Conservation (phyloP, 2,888 invertebrate species). For the Coenonympha arcania region DNA sequence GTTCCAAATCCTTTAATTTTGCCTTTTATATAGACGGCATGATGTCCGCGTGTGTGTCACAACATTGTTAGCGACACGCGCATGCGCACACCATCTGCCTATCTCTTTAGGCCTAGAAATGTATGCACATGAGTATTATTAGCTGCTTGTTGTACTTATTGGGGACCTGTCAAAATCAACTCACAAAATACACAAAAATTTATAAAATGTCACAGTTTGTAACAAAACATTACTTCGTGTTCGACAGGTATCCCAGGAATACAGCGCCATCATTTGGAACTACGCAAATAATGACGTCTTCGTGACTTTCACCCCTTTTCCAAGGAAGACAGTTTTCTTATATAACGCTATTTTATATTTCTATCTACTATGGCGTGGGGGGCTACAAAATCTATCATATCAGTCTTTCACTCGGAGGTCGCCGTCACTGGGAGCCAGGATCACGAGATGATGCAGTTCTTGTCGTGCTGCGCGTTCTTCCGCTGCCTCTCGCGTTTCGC, state of each 20-base stretch:
- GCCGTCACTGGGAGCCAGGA: constrained; percentile 63
- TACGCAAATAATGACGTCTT: too few species aligned
- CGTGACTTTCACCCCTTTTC: constrained; percentile 34
- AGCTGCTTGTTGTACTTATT: too few species aligned
- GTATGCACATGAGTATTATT: too few species aligned
- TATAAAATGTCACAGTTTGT: too few species aligned
- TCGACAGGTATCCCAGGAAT: too few species aligned
- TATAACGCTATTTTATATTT: constrained; percentile 39
- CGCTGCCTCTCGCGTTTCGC: constrained; percentile 79
- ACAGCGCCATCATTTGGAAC: too few species aligned
- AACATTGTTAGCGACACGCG: constrained; percentile 41
- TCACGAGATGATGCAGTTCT: constrained; percentile 92
- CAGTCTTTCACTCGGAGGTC: constrained; percentile 71
- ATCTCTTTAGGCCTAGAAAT: constrained; percentile 22
- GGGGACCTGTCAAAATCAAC: too few species aligned
- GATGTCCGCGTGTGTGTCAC: constrained; percentile 41
- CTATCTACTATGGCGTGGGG: constrained; percentile 62
- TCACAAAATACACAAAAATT: too few species aligned
- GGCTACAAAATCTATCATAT: constrained; percentile 45
- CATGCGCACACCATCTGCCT: constrained; percentile 27
- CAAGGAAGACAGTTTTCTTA: constrained; percentile 42
- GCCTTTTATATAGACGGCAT: constrained; percentile 42
- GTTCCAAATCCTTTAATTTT: constrained; percentile 40
- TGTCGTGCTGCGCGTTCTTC: constrained; percentile 79
- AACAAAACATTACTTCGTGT: too few species aligned